These are phyloP conservation scores for Hyposoter didymator DNA, from an alignment of 2,888 invertebrate species.

Conservation along the genomic window DNA sequence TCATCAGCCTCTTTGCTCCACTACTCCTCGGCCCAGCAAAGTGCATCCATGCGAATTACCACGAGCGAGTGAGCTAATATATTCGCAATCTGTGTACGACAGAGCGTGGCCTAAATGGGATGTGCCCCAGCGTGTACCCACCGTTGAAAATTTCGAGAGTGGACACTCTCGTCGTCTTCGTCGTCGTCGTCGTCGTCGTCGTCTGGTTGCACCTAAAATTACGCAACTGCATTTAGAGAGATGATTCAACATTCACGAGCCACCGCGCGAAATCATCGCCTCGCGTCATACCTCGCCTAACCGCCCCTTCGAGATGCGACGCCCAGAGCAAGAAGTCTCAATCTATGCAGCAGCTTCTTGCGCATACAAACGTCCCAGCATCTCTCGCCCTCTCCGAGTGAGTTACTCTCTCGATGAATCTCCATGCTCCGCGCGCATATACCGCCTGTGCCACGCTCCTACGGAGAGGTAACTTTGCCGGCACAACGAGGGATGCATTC, in stretches of 20 bases:
- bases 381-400: slow-evolving; percentile 18
- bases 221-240: slow-evolving; percentile 80
- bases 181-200: slow-evolving; percentile 71
- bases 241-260: slow-evolving; percentile 76
- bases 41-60: slow-evolving; percentile 21
- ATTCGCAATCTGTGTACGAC: slow-evolving; percentile 33
- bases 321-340: slow-evolving; percentile 14
- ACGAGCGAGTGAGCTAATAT: slow-evolving; percentile 14
- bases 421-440: background rate
- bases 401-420: slow-evolving; percentile 47
- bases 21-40: background rate
- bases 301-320: background rate
- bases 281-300: slow-evolving; percentile 27
- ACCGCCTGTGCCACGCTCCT: background rate
- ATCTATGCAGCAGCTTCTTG: background rate
- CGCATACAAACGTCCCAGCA: background rate
- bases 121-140: slow-evolving; percentile 58
- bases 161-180: slow-evolving; percentile 55
- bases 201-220: slow-evolving; percentile 76
- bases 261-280: slow-evolving; percentile 46
- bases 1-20: slow-evolving; percentile 56
- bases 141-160: slow-evolving; percentile 71
- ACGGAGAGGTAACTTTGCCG: background rate
- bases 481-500: slow-evolving; percentile 41
- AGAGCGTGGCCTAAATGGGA: slow-evolving; percentile 68